Percentiles rank a stretch among this genome's conserved stretches.
Conservation (phyloP, 2,888 invertebrate species). For the Rhingia campestris region DNA sequence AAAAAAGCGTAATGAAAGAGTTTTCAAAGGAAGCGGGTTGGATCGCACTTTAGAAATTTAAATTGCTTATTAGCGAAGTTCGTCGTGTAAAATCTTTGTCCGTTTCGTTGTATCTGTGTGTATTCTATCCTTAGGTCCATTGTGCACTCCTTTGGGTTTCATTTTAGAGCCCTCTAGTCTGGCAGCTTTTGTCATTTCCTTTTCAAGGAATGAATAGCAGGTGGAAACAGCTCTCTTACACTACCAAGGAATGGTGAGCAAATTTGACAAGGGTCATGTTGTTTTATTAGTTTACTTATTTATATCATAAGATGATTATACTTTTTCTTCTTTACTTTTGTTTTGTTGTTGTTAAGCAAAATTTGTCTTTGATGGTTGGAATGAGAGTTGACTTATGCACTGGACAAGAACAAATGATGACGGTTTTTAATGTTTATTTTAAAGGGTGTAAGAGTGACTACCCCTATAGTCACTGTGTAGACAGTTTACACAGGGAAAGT, state of each 20-base stretch:
- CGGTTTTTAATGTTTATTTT: no score
- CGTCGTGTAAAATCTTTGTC: conserved; percentile 48
- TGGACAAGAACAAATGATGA: no score
- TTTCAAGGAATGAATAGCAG: conserved; percentile 27
- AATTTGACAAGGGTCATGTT: conserved; percentile 56
- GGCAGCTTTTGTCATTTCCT: conserved; percentile 46
- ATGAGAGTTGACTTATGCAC: no score
- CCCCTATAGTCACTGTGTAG: no score
- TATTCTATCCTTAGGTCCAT: conserved; percentile 29
- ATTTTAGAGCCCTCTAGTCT: conserved; percentile 25
- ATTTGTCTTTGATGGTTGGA: no score
- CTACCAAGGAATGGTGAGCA: conserved; percentile 5
- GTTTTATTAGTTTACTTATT: conserved; percentile 34
- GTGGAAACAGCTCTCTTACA: not conserved
- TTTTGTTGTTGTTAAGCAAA: no score
- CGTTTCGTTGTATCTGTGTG: not conserved
- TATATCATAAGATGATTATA: conserved; percentile 12
- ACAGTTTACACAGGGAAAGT: no score
- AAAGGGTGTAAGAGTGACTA: no score
- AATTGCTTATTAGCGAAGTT: conserved; percentile 74
- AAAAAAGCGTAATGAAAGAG: conserved; percentile 48
- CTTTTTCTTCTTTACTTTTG: no score
- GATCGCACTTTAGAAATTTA: conserved; percentile 68
- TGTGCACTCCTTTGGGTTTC: conserved; percentile 43
- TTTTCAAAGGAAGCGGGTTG: conserved; percentile 57